These are phyloP conservation scores for Drosophila baimaii DNA, from an alignment of 1,140 invertebrate genomes.

Conservation along the genomic window DNA sequence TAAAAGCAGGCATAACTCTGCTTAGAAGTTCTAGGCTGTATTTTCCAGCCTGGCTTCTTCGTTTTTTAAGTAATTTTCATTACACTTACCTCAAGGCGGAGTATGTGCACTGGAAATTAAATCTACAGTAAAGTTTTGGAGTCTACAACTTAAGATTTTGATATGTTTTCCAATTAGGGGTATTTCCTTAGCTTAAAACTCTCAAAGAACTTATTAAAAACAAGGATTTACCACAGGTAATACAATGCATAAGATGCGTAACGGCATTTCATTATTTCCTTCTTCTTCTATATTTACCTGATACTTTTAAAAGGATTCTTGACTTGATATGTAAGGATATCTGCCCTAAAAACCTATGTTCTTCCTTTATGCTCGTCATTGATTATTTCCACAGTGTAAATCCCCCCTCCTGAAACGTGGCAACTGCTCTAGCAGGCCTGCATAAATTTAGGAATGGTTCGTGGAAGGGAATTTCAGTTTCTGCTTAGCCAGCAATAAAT, in stretches of 20 bases:
- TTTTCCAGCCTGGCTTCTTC: slow-evolving; percentile 8
- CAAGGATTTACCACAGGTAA: background rate
- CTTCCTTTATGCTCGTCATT: no score
- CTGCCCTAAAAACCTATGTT: background rate
- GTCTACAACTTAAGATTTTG: accelerated
- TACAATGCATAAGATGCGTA: no score
- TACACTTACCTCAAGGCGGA: slow-evolving; percentile 44
- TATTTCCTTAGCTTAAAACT: background rate
- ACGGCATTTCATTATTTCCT: no score
- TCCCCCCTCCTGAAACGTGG: slow-evolving; percentile 7
- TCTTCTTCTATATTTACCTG: background rate
- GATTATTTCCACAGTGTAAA: background rate
- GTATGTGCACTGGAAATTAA: background rate
- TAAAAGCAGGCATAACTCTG: slow-evolving; percentile 44
- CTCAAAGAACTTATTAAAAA: background rate
- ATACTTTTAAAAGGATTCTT: background rate
- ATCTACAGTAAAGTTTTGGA: accelerated
- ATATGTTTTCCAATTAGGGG: no score
- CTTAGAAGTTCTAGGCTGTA: slow-evolving; percentile 68
- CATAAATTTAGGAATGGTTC: slow-evolving; percentile 34
- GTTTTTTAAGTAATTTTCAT: slow-evolving; percentile 70
- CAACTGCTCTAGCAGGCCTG: slow-evolving; percentile 24
- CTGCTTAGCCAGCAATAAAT: slow-evolving; percentile 67
- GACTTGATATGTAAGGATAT: no score
- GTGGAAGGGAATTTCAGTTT: slow-evolving; percentile 35